Conservation (phyloP, 2,888 invertebrate genomes). For the Hipparchia semele region DNA sequence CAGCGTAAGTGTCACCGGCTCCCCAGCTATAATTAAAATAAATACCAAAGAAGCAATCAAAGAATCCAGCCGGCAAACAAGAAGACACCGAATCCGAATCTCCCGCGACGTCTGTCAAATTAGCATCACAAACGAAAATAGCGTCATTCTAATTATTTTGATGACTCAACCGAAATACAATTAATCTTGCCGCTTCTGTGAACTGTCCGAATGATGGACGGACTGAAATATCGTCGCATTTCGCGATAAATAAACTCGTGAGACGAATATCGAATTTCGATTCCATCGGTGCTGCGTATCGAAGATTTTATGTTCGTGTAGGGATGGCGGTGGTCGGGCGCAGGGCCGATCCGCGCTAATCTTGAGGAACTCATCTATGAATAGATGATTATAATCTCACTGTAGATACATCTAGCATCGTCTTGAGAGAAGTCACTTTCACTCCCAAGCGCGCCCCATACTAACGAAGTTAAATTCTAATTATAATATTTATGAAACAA, state of each 20-base stretch:
- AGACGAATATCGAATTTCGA: slow-evolving; percentile 80
- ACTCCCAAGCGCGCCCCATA: no score
- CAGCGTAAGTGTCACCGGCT: no score
- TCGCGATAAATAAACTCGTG: slow-evolving; percentile 80
- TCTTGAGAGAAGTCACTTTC: no score
- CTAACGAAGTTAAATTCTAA: background rate
- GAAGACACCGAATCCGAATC: slow-evolving; percentile 72
- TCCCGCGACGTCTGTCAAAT: slow-evolving; percentile 83
- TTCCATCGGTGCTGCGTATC: slow-evolving; percentile 81
- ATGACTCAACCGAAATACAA: slow-evolving; percentile 83
- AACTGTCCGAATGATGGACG: slow-evolving; percentile 81
- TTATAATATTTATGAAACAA: background rate
- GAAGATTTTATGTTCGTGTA: slow-evolving; percentile 74
- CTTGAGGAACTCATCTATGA: background rate
- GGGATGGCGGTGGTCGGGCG: slow-evolving; percentile 67
- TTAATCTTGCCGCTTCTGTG: slow-evolving; percentile 82
- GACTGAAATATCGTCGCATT: slow-evolving; percentile 81
- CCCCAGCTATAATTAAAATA: slow-evolving; percentile 45
- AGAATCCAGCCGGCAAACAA: slow-evolving; percentile 68
- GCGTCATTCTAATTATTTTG: slow-evolving; percentile 84
- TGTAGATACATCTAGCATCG: background rate
- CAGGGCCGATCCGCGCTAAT: slow-evolving; percentile 54
- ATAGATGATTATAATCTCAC: background rate
- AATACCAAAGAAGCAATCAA: slow-evolving; percentile 74
- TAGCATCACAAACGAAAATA: slow-evolving; percentile 82